These are phyloP conservation scores for Parazoanthus darwini DNA, from an alignment of 92 coral and sea anemone genomes.

Conservation along the genomic window DNA sequence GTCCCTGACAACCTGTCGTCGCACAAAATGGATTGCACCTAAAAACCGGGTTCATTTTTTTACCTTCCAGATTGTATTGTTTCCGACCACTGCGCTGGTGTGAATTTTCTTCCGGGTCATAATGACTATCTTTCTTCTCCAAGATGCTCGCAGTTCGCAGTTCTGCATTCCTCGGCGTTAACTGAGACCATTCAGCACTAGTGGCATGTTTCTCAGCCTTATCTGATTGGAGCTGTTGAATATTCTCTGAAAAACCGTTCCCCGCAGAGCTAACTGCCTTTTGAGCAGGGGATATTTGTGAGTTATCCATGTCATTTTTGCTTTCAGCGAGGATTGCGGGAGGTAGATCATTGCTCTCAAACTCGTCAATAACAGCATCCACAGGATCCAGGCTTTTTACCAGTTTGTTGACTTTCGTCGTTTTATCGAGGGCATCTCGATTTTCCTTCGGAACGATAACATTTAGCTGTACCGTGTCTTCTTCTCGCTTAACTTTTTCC, in stretches of 20 bases:
- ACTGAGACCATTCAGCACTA: neutral
- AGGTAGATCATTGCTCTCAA: slow-evolving; percentile 15
- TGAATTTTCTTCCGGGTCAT: neutral
- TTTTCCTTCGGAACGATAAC: neutral
- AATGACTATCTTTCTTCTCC: neutral
- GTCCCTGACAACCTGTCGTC: no score
- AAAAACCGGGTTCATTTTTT: no score
- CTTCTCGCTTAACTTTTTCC: neutral
- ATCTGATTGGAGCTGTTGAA: neutral
- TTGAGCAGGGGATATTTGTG: neutral
- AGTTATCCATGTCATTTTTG: neutral
- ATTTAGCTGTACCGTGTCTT: neutral
- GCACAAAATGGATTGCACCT: no score
- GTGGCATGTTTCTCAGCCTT: neutral
- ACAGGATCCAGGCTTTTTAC: neutral
- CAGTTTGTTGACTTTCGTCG: neutral
- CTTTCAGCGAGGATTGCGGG: neutral
- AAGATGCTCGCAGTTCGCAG: neutral
- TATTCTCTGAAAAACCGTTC: neutral
- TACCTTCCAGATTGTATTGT: no score
- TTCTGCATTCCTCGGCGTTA: neutral
- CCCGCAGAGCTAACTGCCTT: neutral
- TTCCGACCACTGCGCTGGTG: neutral
- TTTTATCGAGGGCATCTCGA: neutral
- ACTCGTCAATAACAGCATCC: slow-evolving; percentile 14